Conservation (phyloP, 2,797 vertebrate genomes). For the Megaceryle alcyon region DNA sequence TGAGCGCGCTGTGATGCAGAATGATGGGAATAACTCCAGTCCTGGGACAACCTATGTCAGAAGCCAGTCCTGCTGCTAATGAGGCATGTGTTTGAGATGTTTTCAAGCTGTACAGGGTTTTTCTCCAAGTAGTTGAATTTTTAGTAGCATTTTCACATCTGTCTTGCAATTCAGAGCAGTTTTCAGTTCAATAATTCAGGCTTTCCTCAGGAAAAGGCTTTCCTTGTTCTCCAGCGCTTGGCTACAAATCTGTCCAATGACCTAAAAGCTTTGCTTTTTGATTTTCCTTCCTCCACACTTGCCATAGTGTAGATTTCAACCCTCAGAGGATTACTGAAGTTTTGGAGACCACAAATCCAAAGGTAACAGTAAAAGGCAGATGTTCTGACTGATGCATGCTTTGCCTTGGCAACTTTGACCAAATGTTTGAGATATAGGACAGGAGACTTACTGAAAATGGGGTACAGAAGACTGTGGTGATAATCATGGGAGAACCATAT, state of each 20-base stretch:
- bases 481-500: background rate
- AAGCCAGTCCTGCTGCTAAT: too few relatives aligned
- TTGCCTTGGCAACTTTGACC: background rate
- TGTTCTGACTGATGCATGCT: background rate
- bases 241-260: background rate
- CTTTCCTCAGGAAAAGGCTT: background rate
- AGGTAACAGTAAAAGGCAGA: background rate
- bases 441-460: background rate
- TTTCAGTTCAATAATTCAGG: background rate
- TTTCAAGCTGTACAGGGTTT: background rate
- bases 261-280: background rate
- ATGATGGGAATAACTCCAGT: background rate
- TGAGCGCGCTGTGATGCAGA: background rate
- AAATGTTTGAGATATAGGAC: background rate
- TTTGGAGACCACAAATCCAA: background rate
- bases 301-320: fast-evolving
- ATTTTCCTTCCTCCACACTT: background rate
- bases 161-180: background rate
- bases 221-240: background rate
- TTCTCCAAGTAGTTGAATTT: background rate
- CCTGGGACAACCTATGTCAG: background rate
- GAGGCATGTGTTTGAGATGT: background rate
- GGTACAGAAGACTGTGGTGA: background rate
- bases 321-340: background rate
- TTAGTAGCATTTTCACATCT: background rate